Evolutionary conservation across 2,888 invertebrate genomes (phyloP).

Genomic region (Cephus runcator): DNA sequence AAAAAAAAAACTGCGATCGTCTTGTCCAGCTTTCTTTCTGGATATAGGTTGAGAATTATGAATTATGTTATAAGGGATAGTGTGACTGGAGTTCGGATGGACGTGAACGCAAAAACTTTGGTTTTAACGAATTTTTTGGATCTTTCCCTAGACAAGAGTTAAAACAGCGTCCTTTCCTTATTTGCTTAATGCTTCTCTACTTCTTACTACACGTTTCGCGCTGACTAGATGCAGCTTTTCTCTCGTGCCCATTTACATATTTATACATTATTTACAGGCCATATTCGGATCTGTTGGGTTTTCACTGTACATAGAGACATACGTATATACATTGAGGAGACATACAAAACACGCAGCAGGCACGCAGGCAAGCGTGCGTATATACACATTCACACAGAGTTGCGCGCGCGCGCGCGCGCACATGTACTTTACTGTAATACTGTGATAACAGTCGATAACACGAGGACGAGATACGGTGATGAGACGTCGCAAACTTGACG

Average conservation of each 20-base stretch:
- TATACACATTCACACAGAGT: not conserved
- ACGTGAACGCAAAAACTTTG: not conserved
- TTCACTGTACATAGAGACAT: not conserved
- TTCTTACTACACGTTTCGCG: not conserved
- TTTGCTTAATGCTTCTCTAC: not conserved
- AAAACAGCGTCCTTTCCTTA: not conserved
- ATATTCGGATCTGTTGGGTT: not conserved
- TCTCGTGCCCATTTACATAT: not conserved
- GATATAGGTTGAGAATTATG: not conserved
- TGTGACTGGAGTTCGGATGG: not conserved
- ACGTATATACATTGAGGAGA: conserved; percentile 7
- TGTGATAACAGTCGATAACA: not conserved
- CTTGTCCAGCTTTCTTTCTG: not conserved
- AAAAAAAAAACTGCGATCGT: not conserved
- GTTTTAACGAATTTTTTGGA: not conserved
- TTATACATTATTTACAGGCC: conserved; percentile 27
- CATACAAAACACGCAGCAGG: not conserved
- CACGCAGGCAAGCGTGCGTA: no score
- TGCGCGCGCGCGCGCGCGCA: not conserved
- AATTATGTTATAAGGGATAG: not conserved
- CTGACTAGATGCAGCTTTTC: conserved; percentile 10
- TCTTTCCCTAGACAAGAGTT: not conserved
- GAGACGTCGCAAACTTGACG: not conserved
- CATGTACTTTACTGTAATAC: not conserved
- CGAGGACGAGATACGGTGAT: not conserved